Evolutionary conservation across 1,140 invertebrate genomes (phyloP), one percentile per base, ranked within the genome.

Genomic region (Oryctes rhinoceros): DNA sequence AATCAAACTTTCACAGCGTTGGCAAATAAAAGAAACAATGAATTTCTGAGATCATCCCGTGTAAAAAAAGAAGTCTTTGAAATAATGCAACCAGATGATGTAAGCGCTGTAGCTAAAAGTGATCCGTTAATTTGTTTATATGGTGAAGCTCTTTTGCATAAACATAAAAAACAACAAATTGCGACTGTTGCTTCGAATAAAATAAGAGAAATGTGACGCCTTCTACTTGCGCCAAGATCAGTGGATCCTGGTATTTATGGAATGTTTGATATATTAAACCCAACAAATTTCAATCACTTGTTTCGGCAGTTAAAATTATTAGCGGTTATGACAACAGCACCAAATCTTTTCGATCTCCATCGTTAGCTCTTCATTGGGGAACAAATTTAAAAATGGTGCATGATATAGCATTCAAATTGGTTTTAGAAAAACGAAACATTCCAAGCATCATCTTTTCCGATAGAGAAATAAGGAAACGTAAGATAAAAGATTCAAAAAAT

Each of bases 111-210:
- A 15, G 82, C 83, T 2, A 83, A 84, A 83, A 83, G 37, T 48
- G 83, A 83, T 79, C 62, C 77, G 9, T 67, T 84, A 13, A 84
- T 83, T 71, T 83, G 81, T 80, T 59, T 81, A 49, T 84, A 80
- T 77, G 82, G 80, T 13, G 80, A 81, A 81, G 9, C 59, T 24
- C 79, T 80, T 47, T 47, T 84, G 47, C 74, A 47, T 13, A 84
- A 83, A 78, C 83, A 84, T 53, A 83, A 82, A 79, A 76, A 79
- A 59, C 59, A 81, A 78, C 83, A 82, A 79, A 81, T 83, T 48
- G 20, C 78, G 6, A 79, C 9, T 39, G 65, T 82, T 1, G 75
- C 80, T 59, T 83, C 83, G 3, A 81, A 80, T n/a, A 82, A 81
- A 78, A 81, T 83, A 9, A 75, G 81, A 78, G 83, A 83, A 81